Evolutionary conservation across 2,113 vertebrate genomes (phyloP).

Genomic region (Symphodus melops): DNA sequence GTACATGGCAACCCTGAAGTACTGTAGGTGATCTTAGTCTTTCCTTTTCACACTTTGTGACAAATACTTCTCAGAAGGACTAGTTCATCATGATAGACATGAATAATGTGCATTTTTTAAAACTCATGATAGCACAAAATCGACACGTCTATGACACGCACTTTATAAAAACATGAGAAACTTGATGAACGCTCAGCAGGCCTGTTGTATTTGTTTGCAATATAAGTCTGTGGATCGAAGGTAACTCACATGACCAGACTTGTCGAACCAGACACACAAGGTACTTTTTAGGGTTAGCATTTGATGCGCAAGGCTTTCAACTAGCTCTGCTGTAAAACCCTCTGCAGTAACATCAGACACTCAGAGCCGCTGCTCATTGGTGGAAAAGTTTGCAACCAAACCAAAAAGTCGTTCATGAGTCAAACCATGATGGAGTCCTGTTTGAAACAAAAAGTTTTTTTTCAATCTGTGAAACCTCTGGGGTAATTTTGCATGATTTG

Average conservation of each 20-base stretch:
- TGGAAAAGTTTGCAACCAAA: not conserved
- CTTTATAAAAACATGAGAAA: not conserved
- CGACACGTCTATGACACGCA: slow-evolving; percentile 27
- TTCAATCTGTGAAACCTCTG: too few relatives aligned
- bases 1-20: slow-evolving; percentile 35
- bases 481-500: too few relatives aligned
- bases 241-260: not conserved
- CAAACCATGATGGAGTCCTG: not conserved
- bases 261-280: not conserved
- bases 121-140: not conserved
- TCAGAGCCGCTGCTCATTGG: not conserved
- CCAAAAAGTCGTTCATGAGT: not conserved
- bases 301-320: not conserved
- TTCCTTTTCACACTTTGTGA: slow-evolving; percentile 16
- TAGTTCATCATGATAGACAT: not conserved
- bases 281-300: not conserved
- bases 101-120: not conserved
- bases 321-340: not conserved
- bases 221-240: not conserved
- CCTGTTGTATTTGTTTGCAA: slow-evolving; percentile 28
- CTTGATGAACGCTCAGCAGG: not conserved
- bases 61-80: not conserved
- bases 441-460: not conserved
- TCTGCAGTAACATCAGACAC: not conserved
- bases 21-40: slow-evolving; percentile 32